These are phyloP conservation scores for Pomatostomus ruficeps DNA, from an alignment of 2,113 vertebrate species.

Conservation along the genomic window DNA sequence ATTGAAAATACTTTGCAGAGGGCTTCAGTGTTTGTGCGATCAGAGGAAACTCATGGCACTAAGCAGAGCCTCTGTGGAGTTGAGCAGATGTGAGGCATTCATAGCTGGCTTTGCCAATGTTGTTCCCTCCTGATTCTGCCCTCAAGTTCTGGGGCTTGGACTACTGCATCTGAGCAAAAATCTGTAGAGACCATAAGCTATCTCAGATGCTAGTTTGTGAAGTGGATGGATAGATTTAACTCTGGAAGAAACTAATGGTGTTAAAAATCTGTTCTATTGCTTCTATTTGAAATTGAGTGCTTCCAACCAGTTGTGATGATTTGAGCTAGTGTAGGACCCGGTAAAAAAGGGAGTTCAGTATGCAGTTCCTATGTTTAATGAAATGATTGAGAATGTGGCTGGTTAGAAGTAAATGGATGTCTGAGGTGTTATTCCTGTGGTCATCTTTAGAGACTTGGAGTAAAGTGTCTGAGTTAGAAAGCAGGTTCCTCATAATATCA, in stretches of 20 bases:
- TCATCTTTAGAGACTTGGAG: neutral
- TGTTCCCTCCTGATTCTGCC: neutral
- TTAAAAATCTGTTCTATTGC: neutral
- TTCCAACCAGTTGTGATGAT: neutral
- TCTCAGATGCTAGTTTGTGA: neutral
- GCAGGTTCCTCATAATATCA: neutral
- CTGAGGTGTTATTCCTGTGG: neutral
- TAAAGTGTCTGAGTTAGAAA: neutral
- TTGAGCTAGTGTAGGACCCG: neutral
- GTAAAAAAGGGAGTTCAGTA: neutral
- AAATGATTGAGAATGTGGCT: neutral
- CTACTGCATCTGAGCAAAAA: neutral
- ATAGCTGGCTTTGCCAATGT: neutral
- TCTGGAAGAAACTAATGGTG: neutral
- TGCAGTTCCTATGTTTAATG: neutral
- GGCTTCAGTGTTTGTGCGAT: neutral
- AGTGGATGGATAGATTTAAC: neutral
- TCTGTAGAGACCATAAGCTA: neutral
- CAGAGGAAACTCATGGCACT: neutral
- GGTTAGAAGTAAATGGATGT: neutral
- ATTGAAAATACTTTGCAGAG: neutral
- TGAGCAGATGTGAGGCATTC: neutral
- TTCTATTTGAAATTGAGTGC: neutral
- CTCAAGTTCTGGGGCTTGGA: fast-evolving
- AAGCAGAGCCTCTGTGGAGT: neutral